phyloP scores from a whole-genome alignment of 2,113 vertebrate genomes.

The Rhipidura dahli region DNA sequence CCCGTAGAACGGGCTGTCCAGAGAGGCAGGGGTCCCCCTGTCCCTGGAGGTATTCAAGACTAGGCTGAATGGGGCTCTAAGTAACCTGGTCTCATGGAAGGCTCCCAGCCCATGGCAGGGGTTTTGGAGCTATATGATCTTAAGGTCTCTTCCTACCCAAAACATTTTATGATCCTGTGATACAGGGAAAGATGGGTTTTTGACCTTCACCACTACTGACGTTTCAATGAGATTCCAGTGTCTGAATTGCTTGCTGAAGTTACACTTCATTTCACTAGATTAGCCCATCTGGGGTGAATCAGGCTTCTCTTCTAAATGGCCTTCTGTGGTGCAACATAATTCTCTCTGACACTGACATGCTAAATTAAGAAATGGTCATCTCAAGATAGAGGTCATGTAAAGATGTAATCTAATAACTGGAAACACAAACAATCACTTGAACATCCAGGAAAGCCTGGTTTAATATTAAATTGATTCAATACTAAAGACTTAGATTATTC shows the following conservation, averaged over 20 bases:
- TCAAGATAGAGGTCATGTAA: not conserved
- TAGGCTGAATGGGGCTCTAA: not conserved
- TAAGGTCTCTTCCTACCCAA: not conserved
- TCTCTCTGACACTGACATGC: not conserved
- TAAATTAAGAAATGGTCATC: not conserved
- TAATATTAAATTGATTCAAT: not conserved
- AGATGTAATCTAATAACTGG: not conserved
- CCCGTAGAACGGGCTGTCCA: not conserved
- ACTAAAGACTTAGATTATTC: not conserved
- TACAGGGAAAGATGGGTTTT: not conserved
- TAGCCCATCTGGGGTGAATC: not conserved
- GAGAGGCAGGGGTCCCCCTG: not conserved
- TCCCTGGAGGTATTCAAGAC: not conserved
- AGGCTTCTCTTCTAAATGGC: not conserved
- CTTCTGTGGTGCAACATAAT: not conserved
- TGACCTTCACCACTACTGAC: not conserved
- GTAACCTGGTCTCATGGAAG: not conserved
- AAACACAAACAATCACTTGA: not conserved
- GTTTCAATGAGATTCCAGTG: not conserved
- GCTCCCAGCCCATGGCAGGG: not conserved
- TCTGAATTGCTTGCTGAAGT: not conserved
- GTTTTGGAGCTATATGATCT: not conserved
- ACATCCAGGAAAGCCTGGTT: not conserved
- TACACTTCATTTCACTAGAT: not conserved
- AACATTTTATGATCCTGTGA: not conserved